phyloP scores from a whole-genome alignment of 2,797 vertebrate genomes.

The Pipistrellus pygmaeus region DNA sequence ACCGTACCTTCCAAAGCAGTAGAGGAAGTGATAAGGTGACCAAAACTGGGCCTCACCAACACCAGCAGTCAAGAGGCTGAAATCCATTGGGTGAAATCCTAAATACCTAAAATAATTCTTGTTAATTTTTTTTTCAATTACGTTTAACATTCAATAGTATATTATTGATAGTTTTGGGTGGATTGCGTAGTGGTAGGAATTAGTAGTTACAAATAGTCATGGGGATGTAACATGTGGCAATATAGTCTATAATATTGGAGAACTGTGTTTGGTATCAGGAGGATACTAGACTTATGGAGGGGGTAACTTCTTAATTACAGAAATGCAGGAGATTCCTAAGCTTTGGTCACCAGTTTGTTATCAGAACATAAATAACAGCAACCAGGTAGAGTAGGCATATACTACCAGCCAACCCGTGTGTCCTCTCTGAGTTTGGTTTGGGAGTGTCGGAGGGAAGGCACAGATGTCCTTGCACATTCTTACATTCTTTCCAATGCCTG shows the following conservation, averaged over 20 bases:
- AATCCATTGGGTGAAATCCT: background rate
- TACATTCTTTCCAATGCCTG: conserved; percentile 10
- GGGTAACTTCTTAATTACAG: background rate
- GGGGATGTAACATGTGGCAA: background rate
- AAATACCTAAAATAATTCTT: background rate
- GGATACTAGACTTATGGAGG: background rate
- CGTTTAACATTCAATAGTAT: background rate
- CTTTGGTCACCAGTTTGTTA: background rate
- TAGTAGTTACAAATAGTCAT: background rate
- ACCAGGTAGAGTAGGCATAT: background rate
- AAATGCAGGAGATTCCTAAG: background rate
- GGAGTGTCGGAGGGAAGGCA: background rate
- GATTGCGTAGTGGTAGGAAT: background rate
- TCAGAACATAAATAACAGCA: background rate
- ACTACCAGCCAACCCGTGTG: background rate
- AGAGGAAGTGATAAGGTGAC: conserved; percentile 11
- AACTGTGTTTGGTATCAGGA: background rate
- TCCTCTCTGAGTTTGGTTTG: background rate
- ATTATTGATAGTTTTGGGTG: background rate
- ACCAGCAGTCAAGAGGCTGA: too few species aligned
- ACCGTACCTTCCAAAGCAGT: background rate
- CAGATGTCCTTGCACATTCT: background rate
- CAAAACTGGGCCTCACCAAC: background rate
- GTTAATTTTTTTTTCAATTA: background rate
- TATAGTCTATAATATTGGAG: background rate